A percentile compares a stretch with the other conserved stretches of the same genome.
Evolutionary conservation across 2,113 vertebrate species (phyloP).

Genomic region (Noturus placidus): DNA sequence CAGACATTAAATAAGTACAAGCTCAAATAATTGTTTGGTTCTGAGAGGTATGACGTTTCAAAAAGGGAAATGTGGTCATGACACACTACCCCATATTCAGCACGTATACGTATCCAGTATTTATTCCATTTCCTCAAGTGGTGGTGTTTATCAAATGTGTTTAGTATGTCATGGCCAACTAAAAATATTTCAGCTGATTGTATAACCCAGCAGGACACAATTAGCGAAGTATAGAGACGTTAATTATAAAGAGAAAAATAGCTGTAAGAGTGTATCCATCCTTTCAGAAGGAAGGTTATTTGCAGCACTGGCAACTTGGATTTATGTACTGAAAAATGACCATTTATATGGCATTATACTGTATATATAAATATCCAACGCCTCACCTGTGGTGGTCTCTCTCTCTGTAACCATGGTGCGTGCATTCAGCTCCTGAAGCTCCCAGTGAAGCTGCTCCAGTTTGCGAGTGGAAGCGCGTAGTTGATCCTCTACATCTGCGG

Average conservation of each 20-base stretch:
- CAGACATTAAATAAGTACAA: background rate
- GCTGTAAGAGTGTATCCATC: background rate
- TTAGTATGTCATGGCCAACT: background rate
- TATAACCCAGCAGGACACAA: background rate
- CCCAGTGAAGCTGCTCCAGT: constrained; percentile 70
- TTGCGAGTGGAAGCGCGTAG: constrained; percentile 70
- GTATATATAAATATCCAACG: background rate
- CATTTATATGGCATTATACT: background rate
- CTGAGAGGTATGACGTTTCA: background rate
- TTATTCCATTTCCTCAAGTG: background rate
- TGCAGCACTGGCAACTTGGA: background rate
- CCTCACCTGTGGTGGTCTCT: constrained; percentile 59
- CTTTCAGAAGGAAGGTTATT: background rate
- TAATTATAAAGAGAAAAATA: background rate
- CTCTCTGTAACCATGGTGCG: constrained; percentile 69
- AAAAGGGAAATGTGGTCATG: background rate
- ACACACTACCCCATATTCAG: background rate
- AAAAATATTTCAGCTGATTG: background rate
- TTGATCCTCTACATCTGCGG: constrained; percentile 71
- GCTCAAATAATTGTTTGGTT: background rate
- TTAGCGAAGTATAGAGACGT: background rate
- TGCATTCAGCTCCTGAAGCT: constrained; percentile 77
- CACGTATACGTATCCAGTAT: background rate
- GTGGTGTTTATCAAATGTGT: background rate
- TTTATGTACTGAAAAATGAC: background rate